Evolutionary conservation across 92 coral and sea anemone species (phyloP).

Genomic region (Galaxea fascicularis): DNA sequence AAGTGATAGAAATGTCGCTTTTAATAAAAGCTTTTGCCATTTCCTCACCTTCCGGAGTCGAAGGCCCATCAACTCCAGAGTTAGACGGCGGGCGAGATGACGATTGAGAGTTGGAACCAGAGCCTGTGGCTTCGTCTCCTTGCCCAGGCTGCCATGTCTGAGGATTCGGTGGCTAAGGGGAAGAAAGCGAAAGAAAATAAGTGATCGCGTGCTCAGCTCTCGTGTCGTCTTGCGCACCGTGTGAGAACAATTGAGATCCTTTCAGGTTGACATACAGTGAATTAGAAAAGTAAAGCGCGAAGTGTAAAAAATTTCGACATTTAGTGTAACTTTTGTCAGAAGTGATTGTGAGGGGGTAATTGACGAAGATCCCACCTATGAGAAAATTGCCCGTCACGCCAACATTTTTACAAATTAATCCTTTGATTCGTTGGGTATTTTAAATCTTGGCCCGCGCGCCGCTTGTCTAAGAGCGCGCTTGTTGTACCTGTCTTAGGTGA

Average conservation of each 20-base stretch:
- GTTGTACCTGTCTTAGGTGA: conserved; percentile 57
- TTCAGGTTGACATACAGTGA: conserved; percentile 84
- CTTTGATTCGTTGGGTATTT: conserved; percentile 13
- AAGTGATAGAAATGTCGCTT: conserved; percentile 95
- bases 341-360: conserved; percentile 73
- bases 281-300: conserved; percentile 83
- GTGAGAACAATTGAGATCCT: conserved; percentile 70
- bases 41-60: conserved; percentile 96
- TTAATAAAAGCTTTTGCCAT: conserved; percentile 78
- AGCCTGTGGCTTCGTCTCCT: conserved; percentile 79
- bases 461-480: conserved; percentile 53
- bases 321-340: conserved; percentile 79
- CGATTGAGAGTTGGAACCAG: conserved; percentile 85
- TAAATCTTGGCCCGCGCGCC: neutral
- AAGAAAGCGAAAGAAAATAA: conserved; percentile 55
- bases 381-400: conserved; percentile 47
- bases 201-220: conserved; percentile 81
- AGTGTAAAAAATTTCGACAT: conserved; percentile 70
- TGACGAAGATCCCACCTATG: conserved; percentile 67
- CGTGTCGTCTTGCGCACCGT: conserved; percentile 68
- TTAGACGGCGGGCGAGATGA: conserved; percentile 91
- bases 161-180: conserved; percentile 74
- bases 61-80: conserved; percentile 89
- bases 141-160: conserved; percentile 86
- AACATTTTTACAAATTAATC: conserved; percentile 36